phyloP scores from a whole-genome alignment of 2,888 invertebrate species.

The Anarsia innoxiella region DNA sequence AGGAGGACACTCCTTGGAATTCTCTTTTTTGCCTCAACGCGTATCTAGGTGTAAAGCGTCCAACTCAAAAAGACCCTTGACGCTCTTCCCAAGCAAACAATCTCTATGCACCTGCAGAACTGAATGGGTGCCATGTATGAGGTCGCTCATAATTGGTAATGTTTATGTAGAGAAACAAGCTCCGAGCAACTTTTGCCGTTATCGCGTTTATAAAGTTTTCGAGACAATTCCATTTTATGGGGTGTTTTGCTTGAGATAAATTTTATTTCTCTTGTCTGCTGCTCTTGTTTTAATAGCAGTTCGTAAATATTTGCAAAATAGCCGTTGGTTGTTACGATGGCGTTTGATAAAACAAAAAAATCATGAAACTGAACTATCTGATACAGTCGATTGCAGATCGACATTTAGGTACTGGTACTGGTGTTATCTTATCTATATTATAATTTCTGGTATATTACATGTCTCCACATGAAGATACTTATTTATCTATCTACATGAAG shows the following conservation, averaged over 20 bases:
- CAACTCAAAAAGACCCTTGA: slow-evolving; percentile 44
- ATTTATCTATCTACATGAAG: no score
- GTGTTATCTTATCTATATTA: no score
- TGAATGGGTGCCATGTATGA: slow-evolving; percentile 10
- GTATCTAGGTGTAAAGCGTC: slow-evolving; percentile 58
- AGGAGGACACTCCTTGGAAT: slow-evolving; percentile 69
- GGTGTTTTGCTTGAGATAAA: slow-evolving; percentile 73
- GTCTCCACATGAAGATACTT: no score
- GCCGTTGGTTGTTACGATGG: no score
- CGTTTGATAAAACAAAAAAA: no score
- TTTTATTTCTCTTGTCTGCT: slow-evolving; percentile 66
- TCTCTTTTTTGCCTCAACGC: slow-evolving; percentile 68
- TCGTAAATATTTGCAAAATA: slow-evolving; percentile 24
- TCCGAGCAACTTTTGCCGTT: slow-evolving; percentile 69
- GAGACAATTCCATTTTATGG: slow-evolving; percentile 71
- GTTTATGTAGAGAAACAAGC: slow-evolving; percentile 69
- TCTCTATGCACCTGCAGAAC: background rate
- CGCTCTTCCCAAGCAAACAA: slow-evolving; percentile 17
- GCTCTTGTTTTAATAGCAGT: slow-evolving; percentile 33
- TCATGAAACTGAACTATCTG: no score
- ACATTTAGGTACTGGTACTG: no score
- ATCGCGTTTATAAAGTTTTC: slow-evolving; percentile 73
- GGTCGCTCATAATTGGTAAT: slow-evolving; percentile 38
- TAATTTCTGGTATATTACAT: no score
- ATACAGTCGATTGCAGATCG: no score